phyloP scores from a whole-genome alignment of 2,797 vertebrate genomes.

The Diglossa cyanea region DNA sequence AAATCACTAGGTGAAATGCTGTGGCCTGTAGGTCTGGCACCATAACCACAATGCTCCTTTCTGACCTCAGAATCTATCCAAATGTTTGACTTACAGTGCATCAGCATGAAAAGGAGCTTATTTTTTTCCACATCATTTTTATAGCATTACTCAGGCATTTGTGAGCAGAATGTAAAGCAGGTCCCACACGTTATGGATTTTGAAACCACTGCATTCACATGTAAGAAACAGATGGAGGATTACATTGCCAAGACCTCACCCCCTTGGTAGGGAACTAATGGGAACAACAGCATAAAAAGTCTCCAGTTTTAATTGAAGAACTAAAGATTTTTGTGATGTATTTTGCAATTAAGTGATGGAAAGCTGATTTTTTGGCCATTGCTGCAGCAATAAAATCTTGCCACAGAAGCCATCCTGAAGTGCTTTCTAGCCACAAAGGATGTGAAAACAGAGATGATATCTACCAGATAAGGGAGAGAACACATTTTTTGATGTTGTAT shows the following conservation, averaged over 20 bases:
- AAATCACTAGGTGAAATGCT: conserved; percentile 23
- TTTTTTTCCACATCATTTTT: conserved; percentile 1
- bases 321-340: neutral
- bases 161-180: conserved; percentile 31
- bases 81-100: neutral
- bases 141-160: conserved; percentile 24
- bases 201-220: neutral
- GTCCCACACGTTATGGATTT: neutral
- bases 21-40: neutral
- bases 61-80: neutral
- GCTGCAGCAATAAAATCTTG: neutral
- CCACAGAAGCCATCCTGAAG: neutral
- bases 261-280: neutral
- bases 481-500: neutral
- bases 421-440: neutral
- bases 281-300: neutral
- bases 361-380: neutral
- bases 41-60: neutral
- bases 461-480: neutral
- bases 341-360: neutral
- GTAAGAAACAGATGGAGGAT: conserved; percentile 26
- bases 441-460: neutral
- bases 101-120: neutral
- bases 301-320: neutral
- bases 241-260: neutral